Evolutionary conservation across 2,888 invertebrate species (phyloP).

Genomic region (Belgica antarctica): DNA sequence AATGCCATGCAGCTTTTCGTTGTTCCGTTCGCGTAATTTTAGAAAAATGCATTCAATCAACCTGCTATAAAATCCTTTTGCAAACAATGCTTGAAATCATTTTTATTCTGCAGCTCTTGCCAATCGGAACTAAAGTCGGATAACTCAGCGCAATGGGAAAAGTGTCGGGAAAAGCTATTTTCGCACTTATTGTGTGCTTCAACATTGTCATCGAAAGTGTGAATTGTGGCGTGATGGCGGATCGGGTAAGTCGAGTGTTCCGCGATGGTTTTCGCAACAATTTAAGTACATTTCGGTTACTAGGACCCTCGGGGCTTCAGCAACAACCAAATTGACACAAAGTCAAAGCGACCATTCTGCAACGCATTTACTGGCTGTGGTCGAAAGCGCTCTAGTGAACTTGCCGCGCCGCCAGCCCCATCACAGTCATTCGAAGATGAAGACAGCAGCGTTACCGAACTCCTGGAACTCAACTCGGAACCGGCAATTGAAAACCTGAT

Average conservation of each 20-base stretch:
- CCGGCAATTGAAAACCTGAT: constrained; percentile 69
- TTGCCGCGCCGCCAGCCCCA: constrained; percentile 55
- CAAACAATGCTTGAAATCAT: too few species aligned
- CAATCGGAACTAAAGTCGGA: neutral
- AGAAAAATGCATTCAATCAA: too few species aligned
- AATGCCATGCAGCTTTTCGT: too few species aligned
- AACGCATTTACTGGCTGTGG: constrained; percentile 87
- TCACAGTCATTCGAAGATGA: constrained; percentile 46
- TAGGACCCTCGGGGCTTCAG: constrained; percentile 34
- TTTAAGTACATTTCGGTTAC: neutral
- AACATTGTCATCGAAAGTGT: neutral
- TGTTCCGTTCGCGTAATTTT: too few species aligned
- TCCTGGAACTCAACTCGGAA: constrained; percentile 67
- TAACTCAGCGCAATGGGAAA: neutral
- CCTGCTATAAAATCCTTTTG: too few species aligned
- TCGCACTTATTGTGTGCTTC: constrained; percentile 10
- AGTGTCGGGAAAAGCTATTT: neutral
- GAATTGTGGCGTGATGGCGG: constrained; percentile 19
- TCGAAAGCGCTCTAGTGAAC: constrained; percentile 61
- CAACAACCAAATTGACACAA: constrained; percentile 21
- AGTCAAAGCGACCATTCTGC: constrained; percentile 68
- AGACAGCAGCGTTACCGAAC: constrained; percentile 65
- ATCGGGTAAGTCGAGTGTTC: neutral
- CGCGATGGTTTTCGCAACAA: neutral
- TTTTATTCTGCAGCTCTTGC: neutral